A percentile compares a stretch with the other conserved stretches of the same genome.
These are phyloP conservation scores for Lasius fuliginosus DNA, from an alignment of 2,888 invertebrate genomes.

Conservation along the genomic window DNA sequence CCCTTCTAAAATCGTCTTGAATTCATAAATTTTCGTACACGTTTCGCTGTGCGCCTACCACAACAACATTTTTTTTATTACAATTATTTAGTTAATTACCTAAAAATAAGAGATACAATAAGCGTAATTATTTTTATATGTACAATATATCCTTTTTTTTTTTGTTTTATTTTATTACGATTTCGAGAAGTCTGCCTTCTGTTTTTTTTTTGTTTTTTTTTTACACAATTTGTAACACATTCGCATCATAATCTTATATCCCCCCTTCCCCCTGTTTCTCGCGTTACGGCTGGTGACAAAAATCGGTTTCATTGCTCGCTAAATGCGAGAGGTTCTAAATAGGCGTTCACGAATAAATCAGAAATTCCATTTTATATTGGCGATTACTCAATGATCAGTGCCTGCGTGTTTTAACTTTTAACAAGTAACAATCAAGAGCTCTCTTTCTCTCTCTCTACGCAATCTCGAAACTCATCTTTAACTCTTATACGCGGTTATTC, in stretches of 20 bases:
- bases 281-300: slow-evolving; percentile 78
- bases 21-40: slow-evolving; percentile 84
- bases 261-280: slow-evolving; percentile 60
- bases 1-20: slow-evolving; percentile 83
- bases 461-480: slow-evolving; percentile 43
- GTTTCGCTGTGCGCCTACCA: slow-evolving; percentile 85
- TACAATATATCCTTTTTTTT: slow-evolving; percentile 82
- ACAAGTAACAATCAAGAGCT: slow-evolving; percentile 59
- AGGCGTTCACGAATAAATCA: slow-evolving; percentile 51
- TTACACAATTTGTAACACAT: slow-evolving; percentile 76
- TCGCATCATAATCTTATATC: slow-evolving; percentile 74
- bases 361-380: slow-evolving; percentile 48
- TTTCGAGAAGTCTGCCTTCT: slow-evolving; percentile 69
- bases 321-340: slow-evolving; percentile 64
- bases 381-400: slow-evolving; percentile 65
- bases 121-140: slow-evolving; percentile 86
- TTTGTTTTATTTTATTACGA: slow-evolving; percentile 77
- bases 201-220: slow-evolving; percentile 65
- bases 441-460: slow-evolving; percentile 1
- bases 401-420: slow-evolving; percentile 43
- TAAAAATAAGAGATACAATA: slow-evolving; percentile 86
- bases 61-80: slow-evolving; percentile 84
- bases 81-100: slow-evolving; percentile 86
- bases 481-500: slow-evolving; percentile 4
- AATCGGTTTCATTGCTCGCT: slow-evolving; percentile 70